Base-by-base conservation (phyloP, 2,797 vertebrate species). In the Gobio occitaniae region DNA sequence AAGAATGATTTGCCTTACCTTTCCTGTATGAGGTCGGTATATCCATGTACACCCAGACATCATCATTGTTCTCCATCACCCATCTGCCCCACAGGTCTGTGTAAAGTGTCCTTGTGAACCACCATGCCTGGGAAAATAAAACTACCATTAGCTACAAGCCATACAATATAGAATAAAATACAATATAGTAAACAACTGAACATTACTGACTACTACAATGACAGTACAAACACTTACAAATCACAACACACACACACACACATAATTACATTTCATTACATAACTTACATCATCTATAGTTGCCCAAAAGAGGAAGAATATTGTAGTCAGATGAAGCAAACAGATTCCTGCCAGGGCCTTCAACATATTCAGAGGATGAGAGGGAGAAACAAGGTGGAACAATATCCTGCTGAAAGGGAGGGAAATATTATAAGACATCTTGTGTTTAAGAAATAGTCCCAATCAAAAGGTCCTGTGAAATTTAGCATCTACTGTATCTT, bases 251-350 rank as follows among this genome's bases (percentile, higher is more conserved):
- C 25, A 25, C 25, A 25, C 25, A 63, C 10, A 4, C 29, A 63
- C 19, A 3, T 13, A 54, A 66, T 61, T 65, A 48, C 41, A 65
- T 72, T 32, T 59, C 3, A 29, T 47, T 65, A 50, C n/a, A 71
- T 25, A 16, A 95, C 97, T 97, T 92, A 98, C 98, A 4, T 98
- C 99, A 90, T 97, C 94, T 71, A 99, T 97, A 88, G 97, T 97
- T 84, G 96, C 96, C 87, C 99, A 96, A 77, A 98, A 96, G 3
- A 99, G 95, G 94, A 99, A 96, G 91, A 98, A 92, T 82, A 97
- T 94, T 11, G 96, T 95, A 85, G 97, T 96, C 0, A 96, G 95
- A 92, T 99, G 98, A 88, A 98, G 91, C 90, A 97, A 90, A 48
- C 97, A 96, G 92, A 99, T 96, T 82, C 96, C 96, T 80, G 95